Conservation (phyloP, 2,797 vertebrate species). For the Thripadectes ignobilis region DNA sequence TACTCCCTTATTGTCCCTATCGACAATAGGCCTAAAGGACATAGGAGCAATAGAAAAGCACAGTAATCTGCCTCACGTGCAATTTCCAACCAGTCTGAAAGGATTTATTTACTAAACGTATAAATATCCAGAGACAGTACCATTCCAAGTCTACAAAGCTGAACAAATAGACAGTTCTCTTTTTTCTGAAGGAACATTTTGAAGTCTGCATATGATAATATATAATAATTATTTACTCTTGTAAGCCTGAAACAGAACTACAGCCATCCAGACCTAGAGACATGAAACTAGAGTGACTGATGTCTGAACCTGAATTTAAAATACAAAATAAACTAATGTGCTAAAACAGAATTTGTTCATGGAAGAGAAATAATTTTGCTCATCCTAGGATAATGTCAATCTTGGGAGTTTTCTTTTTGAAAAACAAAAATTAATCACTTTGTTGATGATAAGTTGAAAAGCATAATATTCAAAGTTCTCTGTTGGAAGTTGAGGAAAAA, state of each 20-base stretch:
- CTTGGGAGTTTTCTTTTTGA: not conserved
- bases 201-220: not conserved
- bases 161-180: not conserved
- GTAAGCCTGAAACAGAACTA: not conserved
- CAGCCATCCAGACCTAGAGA: not conserved
- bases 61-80: not conserved
- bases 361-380: not conserved
- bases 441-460: not conserved
- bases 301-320: not conserved
- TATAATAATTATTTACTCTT: not conserved
- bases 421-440: not conserved
- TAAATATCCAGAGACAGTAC: not conserved
- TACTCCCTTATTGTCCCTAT: too few relatives aligned
- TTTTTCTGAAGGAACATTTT: not conserved
- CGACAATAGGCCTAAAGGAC: not conserved
- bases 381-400: not conserved
- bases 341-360: not conserved
- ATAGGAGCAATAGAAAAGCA: not conserved
- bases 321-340: not conserved
- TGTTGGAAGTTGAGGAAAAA: not conserved
- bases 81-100: not conserved
- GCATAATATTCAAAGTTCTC: not conserved
- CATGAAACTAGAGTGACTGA: not conserved
- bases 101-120: not conserved
- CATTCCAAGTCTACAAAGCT: not conserved